A percentile compares a stretch with the other conserved stretches of the same genome.
Evolutionary conservation across 2,888 invertebrate genomes (phyloP).

Genomic region (Ecliptopera silaceata): DNA sequence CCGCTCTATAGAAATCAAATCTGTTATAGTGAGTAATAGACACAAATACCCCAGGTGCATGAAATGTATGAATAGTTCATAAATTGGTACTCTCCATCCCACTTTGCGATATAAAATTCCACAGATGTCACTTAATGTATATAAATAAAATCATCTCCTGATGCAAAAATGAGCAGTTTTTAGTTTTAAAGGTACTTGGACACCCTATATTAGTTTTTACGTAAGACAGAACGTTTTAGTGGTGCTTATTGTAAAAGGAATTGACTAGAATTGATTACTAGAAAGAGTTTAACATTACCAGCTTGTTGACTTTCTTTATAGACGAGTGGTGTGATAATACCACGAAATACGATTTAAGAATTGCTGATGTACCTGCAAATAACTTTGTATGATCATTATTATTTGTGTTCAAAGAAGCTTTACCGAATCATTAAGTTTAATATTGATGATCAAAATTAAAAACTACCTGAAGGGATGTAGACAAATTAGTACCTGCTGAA

Average conservation of each 20-base stretch:
- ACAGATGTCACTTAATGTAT: too few species aligned
- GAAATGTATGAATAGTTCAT: too few species aligned
- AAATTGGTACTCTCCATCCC: too few species aligned
- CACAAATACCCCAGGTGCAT: too few species aligned
- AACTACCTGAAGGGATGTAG: not conserved
- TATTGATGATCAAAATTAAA: not conserved
- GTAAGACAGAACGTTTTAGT: slow-evolving; percentile 19
- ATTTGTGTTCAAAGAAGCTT: slow-evolving; percentile 32
- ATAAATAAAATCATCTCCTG: too few species aligned
- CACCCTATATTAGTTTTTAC: not conserved
- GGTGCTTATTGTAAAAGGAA: slow-evolving; percentile 48
- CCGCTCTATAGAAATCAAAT: too few species aligned
- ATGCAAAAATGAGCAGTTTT: not conserved
- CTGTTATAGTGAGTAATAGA: not conserved
- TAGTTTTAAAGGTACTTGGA: not conserved
- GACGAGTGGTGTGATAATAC: slow-evolving; percentile 8
- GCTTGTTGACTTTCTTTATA: not conserved
- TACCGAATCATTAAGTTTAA: slow-evolving; percentile 6
- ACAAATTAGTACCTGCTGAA: not conserved
- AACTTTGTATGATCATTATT: slow-evolving; percentile 11
- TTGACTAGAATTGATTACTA: slow-evolving; percentile 52
- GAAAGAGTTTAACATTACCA: slow-evolving; percentile 15
- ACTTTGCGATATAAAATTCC: too few species aligned
- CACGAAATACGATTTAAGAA: not conserved
- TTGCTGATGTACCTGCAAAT: not conserved